Evolutionary conservation across 2,888 invertebrate genomes (phyloP).

Genomic region (Neoascia interrupta): DNA sequence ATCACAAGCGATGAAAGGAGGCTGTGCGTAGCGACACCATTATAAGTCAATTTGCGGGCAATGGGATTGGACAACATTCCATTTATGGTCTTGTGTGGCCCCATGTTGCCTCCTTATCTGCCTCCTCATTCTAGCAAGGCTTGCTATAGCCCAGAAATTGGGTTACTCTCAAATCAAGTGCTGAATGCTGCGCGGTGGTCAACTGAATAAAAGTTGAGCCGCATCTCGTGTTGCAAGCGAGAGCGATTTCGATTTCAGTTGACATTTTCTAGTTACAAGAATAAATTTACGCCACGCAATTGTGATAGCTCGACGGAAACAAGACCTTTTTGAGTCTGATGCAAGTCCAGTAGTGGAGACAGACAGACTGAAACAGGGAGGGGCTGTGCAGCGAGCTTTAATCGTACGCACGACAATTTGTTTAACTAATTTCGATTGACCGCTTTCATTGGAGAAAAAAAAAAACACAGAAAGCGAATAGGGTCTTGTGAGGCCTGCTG

Average conservation of each 20-base stretch:
- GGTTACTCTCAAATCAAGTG: slow-evolving; percentile 63
- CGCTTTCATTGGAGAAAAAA: no score
- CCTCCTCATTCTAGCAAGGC: slow-evolving; percentile 3
- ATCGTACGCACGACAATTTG: slow-evolving; percentile 66
- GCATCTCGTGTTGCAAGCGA: slow-evolving; percentile 52
- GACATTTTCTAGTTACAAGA: slow-evolving; percentile 45
- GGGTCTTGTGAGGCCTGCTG: no score
- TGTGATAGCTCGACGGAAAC: slow-evolving; percentile 41
- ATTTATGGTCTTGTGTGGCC: slow-evolving; percentile 41
- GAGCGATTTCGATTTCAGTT: slow-evolving; percentile 66
- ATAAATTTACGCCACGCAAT: slow-evolving; percentile 39
- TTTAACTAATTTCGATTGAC: slow-evolving; percentile 62
- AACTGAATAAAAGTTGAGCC: slow-evolving; percentile 49
- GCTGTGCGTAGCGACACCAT: slow-evolving; percentile 16
- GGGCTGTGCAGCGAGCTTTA: slow-evolving; percentile 54
- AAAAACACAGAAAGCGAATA: no score
- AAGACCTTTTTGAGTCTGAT: slow-evolving; percentile 24
- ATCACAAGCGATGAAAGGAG: background rate
- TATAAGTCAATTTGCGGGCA: slow-evolving; percentile 60
- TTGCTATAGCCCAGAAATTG: slow-evolving; percentile 30
- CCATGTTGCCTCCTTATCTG: slow-evolving; percentile 21
- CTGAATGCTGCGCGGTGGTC: slow-evolving; percentile 38
- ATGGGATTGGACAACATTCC: slow-evolving; percentile 59
- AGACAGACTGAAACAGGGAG: slow-evolving; percentile 12
- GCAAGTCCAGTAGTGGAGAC: background rate